Evolutionary conservation across 2,797 vertebrate species (phyloP), one percentile per base, ranked within the genome.

Genomic region (Loriculus beryllinus): DNA sequence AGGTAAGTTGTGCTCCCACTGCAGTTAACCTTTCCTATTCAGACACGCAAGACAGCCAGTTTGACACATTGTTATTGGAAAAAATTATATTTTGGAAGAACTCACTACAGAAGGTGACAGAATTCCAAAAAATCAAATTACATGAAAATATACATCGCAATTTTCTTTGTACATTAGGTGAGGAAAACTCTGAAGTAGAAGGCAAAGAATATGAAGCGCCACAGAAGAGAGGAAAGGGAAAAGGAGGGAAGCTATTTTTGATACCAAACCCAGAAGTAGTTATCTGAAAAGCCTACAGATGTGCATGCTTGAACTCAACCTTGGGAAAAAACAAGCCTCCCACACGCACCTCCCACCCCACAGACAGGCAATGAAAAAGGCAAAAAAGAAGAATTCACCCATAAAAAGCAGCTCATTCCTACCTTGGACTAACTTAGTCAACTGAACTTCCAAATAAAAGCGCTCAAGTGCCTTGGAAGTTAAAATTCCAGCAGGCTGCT

Each of bases 81-180:
- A 99, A 99, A 98, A 97, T 98, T 98, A 98, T 99, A 99, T 99
- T 99, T 99, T 99, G 98, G 98, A 99, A 99, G 98, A 99, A 99
- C 98, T 99, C 98, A 99, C 99, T 99, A 99, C 98, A 99, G 98
- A 98, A 98, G 98, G 98, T 98, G 98, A 99, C 98, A 98, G 98
- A 98, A 98, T 98, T 99, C 98, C 98, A 98, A 98, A 96, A 96
- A 98, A 98, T 98, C 98, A 98, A 98, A 99, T 99, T 99, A 99
- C 98, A 99, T 99, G 98, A 99, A 99, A 99, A 99, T 99, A 99
- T 99, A 99, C 99, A 99, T 99, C 98, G 98, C 98, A 97, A 99
- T 98, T 99, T 97, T 99, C 98, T 99, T 99, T 99, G 98, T 99
- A 99, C 99, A 99, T 98, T 98, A 98, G 97, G 98, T 98, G 98